These are phyloP conservation scores for Drosophila tani DNA, from an alignment of 1,140 invertebrate genomes.

Conservation along the genomic window DNA sequence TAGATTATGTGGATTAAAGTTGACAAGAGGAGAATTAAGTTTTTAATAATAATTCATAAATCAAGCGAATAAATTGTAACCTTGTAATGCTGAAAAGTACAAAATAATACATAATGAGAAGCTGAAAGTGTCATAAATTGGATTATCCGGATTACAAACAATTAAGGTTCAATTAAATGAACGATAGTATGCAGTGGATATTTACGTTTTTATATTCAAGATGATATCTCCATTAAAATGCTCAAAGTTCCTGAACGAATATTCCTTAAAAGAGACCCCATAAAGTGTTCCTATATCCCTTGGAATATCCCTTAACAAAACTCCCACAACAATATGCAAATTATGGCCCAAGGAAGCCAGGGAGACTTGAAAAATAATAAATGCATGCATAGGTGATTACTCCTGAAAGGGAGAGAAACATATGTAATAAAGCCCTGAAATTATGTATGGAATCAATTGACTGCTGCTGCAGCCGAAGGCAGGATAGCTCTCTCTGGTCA, in stretches of 20 bases:
- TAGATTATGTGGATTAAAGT: too few relatives aligned
- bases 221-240: too few relatives aligned
- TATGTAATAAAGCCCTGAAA: conserved; percentile 27
- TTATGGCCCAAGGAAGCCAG: conserved; percentile 1
- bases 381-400: conserved; percentile 36
- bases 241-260: neutral
- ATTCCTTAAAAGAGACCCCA: neutral
- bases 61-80: neutral
- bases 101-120: neutral
- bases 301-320: neutral
- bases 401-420: conserved; percentile 20
- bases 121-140: neutral
- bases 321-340: conserved; percentile 22
- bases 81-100: neutral
- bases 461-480: conserved; percentile 21
- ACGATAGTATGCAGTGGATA: too few relatives aligned
- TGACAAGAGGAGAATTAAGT: neutral
- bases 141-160: conserved; percentile 3
- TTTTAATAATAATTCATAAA: neutral
- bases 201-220: too few relatives aligned
- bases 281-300: neutral
- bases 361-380: conserved; percentile 6
- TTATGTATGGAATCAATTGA: conserved; percentile 35
- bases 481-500: conserved; percentile 3
- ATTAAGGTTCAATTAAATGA: neutral